Conservation (phyloP, 2,797 vertebrate species). For the Enteromius thamalakanensis region DNA sequence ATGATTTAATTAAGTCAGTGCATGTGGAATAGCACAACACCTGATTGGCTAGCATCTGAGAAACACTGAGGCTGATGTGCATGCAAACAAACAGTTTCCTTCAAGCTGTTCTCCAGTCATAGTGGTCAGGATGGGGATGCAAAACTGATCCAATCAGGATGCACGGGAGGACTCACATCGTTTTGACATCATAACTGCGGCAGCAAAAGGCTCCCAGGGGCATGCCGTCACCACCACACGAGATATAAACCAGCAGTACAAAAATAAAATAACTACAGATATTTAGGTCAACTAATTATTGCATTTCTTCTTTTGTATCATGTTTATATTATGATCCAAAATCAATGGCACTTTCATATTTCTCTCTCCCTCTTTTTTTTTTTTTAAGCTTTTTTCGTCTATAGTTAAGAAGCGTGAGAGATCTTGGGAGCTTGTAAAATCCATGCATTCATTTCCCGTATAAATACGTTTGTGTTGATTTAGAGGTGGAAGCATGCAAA, state of each 20-base stretch:
- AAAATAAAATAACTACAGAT: conserved; percentile 71
- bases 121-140: conserved; percentile 45
- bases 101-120: conserved; percentile 39
- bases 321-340: conserved; percentile 69
- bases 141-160: conserved; percentile 54
- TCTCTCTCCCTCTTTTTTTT: conserved; percentile 49
- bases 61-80: conserved; percentile 55
- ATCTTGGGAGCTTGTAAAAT: conserved; percentile 71
- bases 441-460: conserved; percentile 84
- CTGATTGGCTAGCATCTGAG: conserved; percentile 20
- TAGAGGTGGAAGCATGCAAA: conserved; percentile 86
- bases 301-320: conserved; percentile 80
- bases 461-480: conserved; percentile 83
- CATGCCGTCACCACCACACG: conserved; percentile 60
- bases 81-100: conserved; percentile 47
- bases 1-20: conserved; percentile 23
- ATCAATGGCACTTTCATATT: conserved; percentile 69
- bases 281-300: conserved; percentile 80
- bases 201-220: conserved; percentile 55
- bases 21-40: conserved; percentile 44
- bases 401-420: conserved; percentile 50
- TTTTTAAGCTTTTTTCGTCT: conserved; percentile 53
- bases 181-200: conserved; percentile 62
- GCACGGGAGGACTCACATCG: conserved; percentile 53
- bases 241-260: conserved; percentile 74